Base-by-base conservation (phyloP, 1,140 invertebrate species). In the Chlorops oryzae region DNA sequence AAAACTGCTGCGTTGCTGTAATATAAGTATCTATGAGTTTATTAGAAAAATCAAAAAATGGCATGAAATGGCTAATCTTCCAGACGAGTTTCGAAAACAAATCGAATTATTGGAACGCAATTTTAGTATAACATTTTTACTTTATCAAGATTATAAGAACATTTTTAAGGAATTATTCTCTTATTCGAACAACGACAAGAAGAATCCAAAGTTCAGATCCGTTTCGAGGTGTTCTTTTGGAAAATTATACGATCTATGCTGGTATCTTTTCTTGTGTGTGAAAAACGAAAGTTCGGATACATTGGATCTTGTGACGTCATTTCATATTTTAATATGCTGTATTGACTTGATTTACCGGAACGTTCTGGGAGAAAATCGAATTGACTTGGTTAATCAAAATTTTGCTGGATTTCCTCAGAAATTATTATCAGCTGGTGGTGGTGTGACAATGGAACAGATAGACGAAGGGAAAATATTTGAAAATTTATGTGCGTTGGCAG, bases 41-140 rank as follows among this genome's bases (percentile, higher is more conserved):
- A 96, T 98, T 70, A 84, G 82, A 39, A 98, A 97, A 76, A 95
- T 94, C 61, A 90, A 92, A 68, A 88, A 88, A 63, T 98, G 96
- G 96, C 85, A 88, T 38, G 90, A 95, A 59, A 96, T 98, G 92
- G 85, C 90, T 1, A 86, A 86, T 56, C 80, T 96, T 68, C 80
- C 89, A 1, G 81, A 85, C 55, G 87, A 92, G 37, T 92, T 97
- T 62, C 78, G 85, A 48, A 80, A 84, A 18, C 90, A 90, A 73
- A 87, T 98, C 42, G 85, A 91, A 42, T 80, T 84, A 50, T 73
- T 98, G 40, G 88, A 98, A 64, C 80, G 86, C 43, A 96, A 94
- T 63, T 98, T 98, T 80, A 85, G 89, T 50, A 94, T 98, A 2
- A 94, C 95, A 12, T 90, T 88, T 58, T 86, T 95, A 7, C 85